Percentiles rank a stretch among this genome's conserved stretches.
Conservation (phyloP, 2,113 vertebrate genomes). For the Nothobranchius kuhntae region DNA sequence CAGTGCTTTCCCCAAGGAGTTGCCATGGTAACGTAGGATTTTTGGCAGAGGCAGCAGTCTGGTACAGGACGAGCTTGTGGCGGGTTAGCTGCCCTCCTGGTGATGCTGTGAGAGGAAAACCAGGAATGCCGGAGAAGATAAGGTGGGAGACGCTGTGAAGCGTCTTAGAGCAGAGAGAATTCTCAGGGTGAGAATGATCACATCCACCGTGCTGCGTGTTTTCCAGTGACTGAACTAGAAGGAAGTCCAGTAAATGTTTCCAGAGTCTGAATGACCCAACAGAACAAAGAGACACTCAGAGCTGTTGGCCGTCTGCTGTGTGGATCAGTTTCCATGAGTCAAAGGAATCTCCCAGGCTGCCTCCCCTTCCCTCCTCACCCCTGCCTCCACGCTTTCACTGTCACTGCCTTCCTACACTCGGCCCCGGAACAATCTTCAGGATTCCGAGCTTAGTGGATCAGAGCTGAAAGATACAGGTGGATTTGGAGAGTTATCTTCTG, state of each 20-base stretch:
- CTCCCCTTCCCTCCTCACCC: neutral
- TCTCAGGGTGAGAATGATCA: neutral
- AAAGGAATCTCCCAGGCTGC: conserved; percentile 67
- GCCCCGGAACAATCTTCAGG: conserved; percentile 2
- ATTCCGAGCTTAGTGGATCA: too few relatives aligned
- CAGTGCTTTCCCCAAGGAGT: conserved; percentile 27
- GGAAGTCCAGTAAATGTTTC: conserved; percentile 53
- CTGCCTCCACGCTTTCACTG: conserved; percentile 1
- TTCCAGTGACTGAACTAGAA: conserved; percentile 31
- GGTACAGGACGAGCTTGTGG: conserved; percentile 40
- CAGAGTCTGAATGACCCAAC: conserved; percentile 40
- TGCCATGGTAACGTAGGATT: conserved; percentile 46
- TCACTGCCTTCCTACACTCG: conserved; percentile 42
- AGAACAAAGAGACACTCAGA: conserved; percentile 44
- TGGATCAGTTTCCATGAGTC: conserved; percentile 71
- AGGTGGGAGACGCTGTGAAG: neutral
- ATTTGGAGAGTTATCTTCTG: neutral
- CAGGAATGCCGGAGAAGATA: neutral
- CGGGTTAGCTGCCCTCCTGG: conserved; percentile 30
- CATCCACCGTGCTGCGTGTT: conserved; percentile 26
- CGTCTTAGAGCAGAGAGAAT: neutral
- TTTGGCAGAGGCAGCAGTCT: conserved; percentile 46
- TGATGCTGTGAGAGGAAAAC: neutral
- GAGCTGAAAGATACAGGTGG: conserved; percentile 1
- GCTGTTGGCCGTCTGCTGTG: conserved; percentile 33